Evolutionary conservation across 2,113 vertebrate genomes (phyloP), one percentile per base, ranked within the genome.

Genomic region (Argyrosomus japonicus): DNA sequence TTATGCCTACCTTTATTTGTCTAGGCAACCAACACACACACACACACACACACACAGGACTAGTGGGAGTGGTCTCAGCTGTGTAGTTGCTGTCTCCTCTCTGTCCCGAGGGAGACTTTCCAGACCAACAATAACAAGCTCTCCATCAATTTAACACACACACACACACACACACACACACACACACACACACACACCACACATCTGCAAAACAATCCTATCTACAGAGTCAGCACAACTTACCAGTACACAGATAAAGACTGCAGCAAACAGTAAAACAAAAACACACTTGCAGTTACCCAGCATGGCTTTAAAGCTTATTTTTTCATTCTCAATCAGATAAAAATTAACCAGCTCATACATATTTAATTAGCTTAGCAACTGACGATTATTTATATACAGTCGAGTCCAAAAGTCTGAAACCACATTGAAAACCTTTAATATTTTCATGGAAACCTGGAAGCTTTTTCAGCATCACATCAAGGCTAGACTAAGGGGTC

Each of bases 11-110:
- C 67, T 84, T 89, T 87, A 89, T 87, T 87, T 80, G 48, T 60
- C 77, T 71, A 53, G 62, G 72, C n/a, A 57, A 57, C 54, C n/a
- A 84, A 73, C 58, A 77, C 40, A 70, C 75, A 53, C 47, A 63
- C 0, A 25, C 18, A 82, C 29, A 60, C 57, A 67, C 75, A 50
- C 40, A 74, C 19, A 7, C 56, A 75, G 23, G 25, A 73, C 54
- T 70, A 77, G 70, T 71, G 85, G 90, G 89, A 88, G 87, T 83
- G 91, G 88, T 89, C 90, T 90, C 89, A 92, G 91, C 90, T 93
- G 92, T 90, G 83, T 74, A 82, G 61, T 68, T 87, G 81, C 84
- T 48, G 81, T 88, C 90, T 85, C 78, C 74, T 77, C 75, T 82
- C 50, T 58, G 83, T 89, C 91, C 76, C 72, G 5, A 73, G 88